phyloP scores from a whole-genome alignment of 1,140 invertebrate genomes.

The Euwallacea fornicatus region DNA sequence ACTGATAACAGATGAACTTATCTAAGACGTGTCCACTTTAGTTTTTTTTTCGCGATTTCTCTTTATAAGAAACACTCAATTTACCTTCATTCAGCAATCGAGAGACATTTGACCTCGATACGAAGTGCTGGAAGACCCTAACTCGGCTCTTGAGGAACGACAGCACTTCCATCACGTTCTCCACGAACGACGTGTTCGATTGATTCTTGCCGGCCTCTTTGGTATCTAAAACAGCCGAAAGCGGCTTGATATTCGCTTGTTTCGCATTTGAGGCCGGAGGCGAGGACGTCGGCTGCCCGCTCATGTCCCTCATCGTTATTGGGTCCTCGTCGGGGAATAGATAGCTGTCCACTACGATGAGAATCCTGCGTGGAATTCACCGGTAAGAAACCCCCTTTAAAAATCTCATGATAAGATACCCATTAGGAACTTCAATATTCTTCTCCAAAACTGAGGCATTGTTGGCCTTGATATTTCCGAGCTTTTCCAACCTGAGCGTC shows the following conservation, averaged over 20 bases:
- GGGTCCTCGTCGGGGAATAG: conserved; percentile 53
- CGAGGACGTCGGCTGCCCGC: neutral
- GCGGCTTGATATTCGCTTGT: conserved; percentile 36
- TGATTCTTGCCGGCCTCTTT: conserved; percentile 53
- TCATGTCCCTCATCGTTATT: conserved; percentile 32
- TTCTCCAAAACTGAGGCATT: conserved; percentile 52
- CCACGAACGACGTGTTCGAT: conserved; percentile 58
- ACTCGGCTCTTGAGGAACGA: conserved; percentile 63
- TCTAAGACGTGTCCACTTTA: too few species aligned
- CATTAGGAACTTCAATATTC: conserved; percentile 53
- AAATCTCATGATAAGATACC: conserved; percentile 30
- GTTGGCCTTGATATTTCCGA: conserved; percentile 55
- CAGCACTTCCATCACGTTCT: conserved; percentile 62
- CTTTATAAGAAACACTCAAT: neutral
- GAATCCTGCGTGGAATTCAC: conserved; percentile 29
- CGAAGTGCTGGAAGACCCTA: conserved; percentile 65
- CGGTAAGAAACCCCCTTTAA: neutral
- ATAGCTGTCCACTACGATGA: conserved; percentile 58
- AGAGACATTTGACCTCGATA: conserved; percentile 62
- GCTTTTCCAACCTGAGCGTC: conserved; percentile 54
- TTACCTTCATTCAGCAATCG: conserved; percentile 59
- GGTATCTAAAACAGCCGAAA: conserved; percentile 46
- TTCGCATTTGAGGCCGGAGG: conserved; percentile 6
- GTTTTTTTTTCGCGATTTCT: too few species aligned
- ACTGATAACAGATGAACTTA: too few species aligned